Percentiles rank a stretch among this genome's conserved stretches.
Evolutionary conservation across 2,797 vertebrate genomes (phyloP).

Genomic region (Anableps anableps): DNA sequence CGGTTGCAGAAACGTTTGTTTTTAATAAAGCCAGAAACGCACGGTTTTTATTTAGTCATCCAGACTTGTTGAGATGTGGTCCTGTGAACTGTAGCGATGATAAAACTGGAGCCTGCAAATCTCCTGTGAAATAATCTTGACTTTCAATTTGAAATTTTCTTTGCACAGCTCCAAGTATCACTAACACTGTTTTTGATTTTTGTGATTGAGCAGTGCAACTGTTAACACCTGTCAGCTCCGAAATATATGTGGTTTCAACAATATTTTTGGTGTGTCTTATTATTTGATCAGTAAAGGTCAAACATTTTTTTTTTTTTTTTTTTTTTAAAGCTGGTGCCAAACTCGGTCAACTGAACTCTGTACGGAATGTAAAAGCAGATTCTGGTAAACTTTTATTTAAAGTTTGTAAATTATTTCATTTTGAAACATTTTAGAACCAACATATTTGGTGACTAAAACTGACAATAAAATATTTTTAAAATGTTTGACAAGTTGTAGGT

Average conservation of each 20-base stretch:
- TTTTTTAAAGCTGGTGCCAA: not conserved
- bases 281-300: constrained; percentile 37
- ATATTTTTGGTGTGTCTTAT: constrained; percentile 13
- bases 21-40: constrained; percentile 16
- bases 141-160: not conserved
- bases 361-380: not conserved
- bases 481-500: not conserved
- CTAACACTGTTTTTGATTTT: constrained; percentile 10
- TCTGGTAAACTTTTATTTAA: not conserved
- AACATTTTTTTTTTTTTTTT: not conserved
- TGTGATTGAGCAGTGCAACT: not conserved
- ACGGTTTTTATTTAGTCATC: not conserved
- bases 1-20: not conserved
- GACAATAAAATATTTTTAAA: not conserved
- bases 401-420: not conserved
- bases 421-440: not conserved
- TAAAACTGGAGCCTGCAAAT: not conserved
- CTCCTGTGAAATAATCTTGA: not conserved
- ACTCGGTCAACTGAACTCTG: not conserved
- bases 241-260: constrained; percentile 14
- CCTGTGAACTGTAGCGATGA: not conserved
- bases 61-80: not conserved
- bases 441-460: not conserved
- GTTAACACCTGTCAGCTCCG: constrained; percentile 1
- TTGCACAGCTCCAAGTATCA: not conserved